These are phyloP conservation scores for Bathynomus jamesi DNA, from an alignment of 1,140 invertebrate genomes.

Conservation along the genomic window DNA sequence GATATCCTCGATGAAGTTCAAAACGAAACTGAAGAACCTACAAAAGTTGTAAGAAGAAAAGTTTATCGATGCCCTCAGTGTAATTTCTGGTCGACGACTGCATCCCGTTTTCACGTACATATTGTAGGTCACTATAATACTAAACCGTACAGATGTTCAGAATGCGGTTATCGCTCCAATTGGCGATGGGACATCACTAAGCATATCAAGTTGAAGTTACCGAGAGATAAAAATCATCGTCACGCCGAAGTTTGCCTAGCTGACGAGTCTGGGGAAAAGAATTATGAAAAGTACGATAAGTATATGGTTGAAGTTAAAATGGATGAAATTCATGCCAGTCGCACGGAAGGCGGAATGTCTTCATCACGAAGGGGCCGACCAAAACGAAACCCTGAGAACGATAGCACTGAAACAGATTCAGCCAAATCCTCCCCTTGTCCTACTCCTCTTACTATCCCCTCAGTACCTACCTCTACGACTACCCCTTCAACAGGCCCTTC, in stretches of 20 bases:
- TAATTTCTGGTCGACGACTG: conserved; percentile 75
- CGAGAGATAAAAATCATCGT: conserved; percentile 68
- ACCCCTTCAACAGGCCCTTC: conserved; percentile 20
- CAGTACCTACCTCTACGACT: conserved; percentile 19
- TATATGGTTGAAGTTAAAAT: conserved; percentile 66
- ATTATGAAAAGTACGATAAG: conserved; percentile 87
- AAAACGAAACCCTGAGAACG: conserved; percentile 11
- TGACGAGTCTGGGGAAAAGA: conserved; percentile 78
- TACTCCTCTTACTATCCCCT: conserved; percentile 22
- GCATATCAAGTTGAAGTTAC: conserved; percentile 82
- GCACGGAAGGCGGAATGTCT: conserved; percentile 31
- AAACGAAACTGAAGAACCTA: not conserved
- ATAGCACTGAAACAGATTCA: conserved; percentile 7
- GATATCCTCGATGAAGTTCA: conserved; percentile 4
- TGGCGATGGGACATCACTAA: conserved; percentile 89
- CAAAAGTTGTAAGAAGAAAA: conserved; percentile 18
- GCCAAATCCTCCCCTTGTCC: conserved; percentile 13
- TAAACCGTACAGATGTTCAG: conserved; percentile 89
- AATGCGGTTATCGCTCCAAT: conserved; percentile 71
- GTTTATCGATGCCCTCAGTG: conserved; percentile 86
- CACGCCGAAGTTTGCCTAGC: conserved; percentile 72
- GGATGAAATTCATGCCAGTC: conserved; percentile 31
- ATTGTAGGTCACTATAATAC: conserved; percentile 85
- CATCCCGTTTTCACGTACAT: conserved; percentile 85
- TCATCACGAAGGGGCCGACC: conserved; percentile 18